Base-by-base conservation (phyloP, 2,888 invertebrate species). In the Nesidiocoris tenuis region DNA sequence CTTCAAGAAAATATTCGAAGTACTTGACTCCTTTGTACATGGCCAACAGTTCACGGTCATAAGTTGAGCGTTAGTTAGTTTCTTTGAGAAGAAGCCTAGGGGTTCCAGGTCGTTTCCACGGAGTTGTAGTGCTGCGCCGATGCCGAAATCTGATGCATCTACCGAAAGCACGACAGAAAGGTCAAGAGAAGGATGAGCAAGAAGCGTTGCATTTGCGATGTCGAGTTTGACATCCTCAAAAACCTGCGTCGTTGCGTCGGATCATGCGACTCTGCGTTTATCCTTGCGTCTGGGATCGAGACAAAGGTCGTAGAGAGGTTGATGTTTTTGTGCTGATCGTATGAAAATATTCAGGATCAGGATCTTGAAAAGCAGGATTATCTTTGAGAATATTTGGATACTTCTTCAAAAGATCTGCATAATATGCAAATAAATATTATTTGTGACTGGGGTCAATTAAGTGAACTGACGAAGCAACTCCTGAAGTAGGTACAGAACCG, bases 101-200 rank as follows among this genome's bases (percentile, higher is more conserved):
- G 80, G 79, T 66, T 75, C 65, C 78, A 77, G 76, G 1, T 22
- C 19, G 2, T 65, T 59, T 3, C 74, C 70, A 18, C 68, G 54
- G 7, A 25, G 39, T 55, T 77, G 84, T 5, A 85, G 71, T 0
- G 81, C 82, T 0, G 83, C 83, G 0, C 84, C 84, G 1, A 84
- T 81, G 1, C 83, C 82, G 0, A 39, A 75, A 57, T 83, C 82
- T 0, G 84, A 84, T 0, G 84, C 84, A 84, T 76, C 76, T 3
- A 63, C 70, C 9, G 19, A n/a, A 9, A 76, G 1, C 3, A 64
- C 54, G 16, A 71, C 12, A 5, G 63, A 54, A 16, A 39, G 81
- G 17, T 79, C 21, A 0, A 67, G n/a, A 3, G 80, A 79, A 0
- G 83, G 84, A 72, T 84, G 82, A 0, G 81, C 80, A 0, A 84